Conservation (phyloP, 53 echinoderm and acorn worm species). For the Echinarachnius parma region DNA sequence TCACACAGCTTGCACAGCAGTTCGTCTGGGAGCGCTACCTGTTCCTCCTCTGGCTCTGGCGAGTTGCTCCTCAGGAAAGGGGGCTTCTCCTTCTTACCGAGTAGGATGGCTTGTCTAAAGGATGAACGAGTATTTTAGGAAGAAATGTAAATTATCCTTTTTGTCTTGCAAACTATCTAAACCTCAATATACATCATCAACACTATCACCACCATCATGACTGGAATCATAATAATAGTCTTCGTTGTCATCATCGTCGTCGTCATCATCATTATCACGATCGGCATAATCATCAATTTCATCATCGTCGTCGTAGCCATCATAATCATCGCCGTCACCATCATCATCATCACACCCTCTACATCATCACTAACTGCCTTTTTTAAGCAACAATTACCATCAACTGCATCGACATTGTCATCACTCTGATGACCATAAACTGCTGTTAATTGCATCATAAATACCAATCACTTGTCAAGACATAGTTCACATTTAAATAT, state of each 20-base stretch:
- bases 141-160: background rate
- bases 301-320: background rate
- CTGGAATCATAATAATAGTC: background rate
- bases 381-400: too few species aligned
- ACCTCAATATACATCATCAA: too few species aligned
- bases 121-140: background rate
- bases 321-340: background rate
- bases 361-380: too few species aligned
- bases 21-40: slow-evolving; percentile 73
- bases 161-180: too few species aligned
- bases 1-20: slow-evolving; percentile 78
- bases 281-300: background rate
- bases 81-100: slow-evolving; percentile 71
- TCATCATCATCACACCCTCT: slow-evolving; percentile 1
- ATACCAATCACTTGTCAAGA: too few species aligned
- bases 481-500: too few species aligned
- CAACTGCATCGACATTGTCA: too few species aligned
- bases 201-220: background rate
- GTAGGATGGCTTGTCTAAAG: slow-evolving; percentile 54
- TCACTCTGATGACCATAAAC: too few species aligned
- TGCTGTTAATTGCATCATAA: too few species aligned
- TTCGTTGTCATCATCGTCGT: background rate
- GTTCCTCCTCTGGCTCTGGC: slow-evolving; percentile 70
- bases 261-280: background rate
- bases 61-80: slow-evolving; percentile 77